phyloP scores from a whole-genome alignment of 2,888 invertebrate species.

The Strigamia transsilvanica region DNA sequence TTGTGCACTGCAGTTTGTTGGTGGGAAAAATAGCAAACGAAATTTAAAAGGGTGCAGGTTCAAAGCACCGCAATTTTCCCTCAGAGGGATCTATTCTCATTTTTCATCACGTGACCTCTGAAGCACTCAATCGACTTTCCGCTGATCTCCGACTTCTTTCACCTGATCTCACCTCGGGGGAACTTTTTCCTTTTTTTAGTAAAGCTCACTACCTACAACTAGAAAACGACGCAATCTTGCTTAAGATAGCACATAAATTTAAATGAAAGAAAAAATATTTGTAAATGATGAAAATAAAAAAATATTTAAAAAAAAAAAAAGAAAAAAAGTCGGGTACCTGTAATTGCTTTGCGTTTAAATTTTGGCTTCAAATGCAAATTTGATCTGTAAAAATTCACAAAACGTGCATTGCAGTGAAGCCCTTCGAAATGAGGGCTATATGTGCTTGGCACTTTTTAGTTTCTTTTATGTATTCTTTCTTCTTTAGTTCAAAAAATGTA shows the following conservation, averaged over 20 bases:
- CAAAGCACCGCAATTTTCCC: slow-evolving; percentile 40
- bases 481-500: neutral
- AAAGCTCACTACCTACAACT: slow-evolving; percentile 26
- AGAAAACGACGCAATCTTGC: slow-evolving; percentile 32
- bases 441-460: neutral
- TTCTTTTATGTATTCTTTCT: neutral
- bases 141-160: slow-evolving; percentile 47
- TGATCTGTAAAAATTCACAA: slow-evolving; percentile 27
- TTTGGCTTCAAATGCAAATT: neutral
- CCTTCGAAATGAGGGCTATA: neutral
- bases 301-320: no score
- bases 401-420: slow-evolving; percentile 12
- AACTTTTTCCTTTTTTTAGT: slow-evolving; percentile 1
- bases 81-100: slow-evolving; percentile 40
- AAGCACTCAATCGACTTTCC: slow-evolving; percentile 49
- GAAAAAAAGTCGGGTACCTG: neutral
- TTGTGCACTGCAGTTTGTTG: neutral
- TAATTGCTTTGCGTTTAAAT: slow-evolving; percentile 15
- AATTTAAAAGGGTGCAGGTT: slow-evolving; percentile 41
- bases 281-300: slow-evolving; percentile 1
- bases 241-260: slow-evolving; percentile 32
- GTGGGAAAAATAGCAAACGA: neutral
- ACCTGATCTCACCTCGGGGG: slow-evolving; percentile 39
- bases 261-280: slow-evolving; percentile 32
- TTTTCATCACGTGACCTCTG: slow-evolving; percentile 48